Evolutionary conservation across 2,888 invertebrate species (phyloP), one percentile per base, ranked within the genome.

Genomic region (Patella pellucida): DNA sequence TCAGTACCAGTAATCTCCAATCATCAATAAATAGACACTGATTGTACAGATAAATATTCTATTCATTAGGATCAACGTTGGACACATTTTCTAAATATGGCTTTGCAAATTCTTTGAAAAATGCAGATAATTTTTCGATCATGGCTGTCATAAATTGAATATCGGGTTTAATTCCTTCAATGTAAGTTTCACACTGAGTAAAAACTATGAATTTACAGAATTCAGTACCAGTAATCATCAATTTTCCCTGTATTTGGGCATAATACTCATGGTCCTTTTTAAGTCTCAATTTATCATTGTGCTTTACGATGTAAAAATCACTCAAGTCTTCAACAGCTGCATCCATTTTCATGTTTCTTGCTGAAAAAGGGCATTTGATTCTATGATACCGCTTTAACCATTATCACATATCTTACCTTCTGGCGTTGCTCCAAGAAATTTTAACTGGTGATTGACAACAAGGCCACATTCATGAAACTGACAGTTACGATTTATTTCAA

Each of bases 401-500:
- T 77, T 69, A 16, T 62, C 69, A 73, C 81, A 80, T 5, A 81
- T 70, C 62, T 77, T 76, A 23, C 73, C 78, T 78, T 80, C 81
- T 62, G 74, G 79, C 12, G 75, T 69, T 16, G 78, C 81, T 16
- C 81, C 79, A 15, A 78, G 56, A 68, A 81, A 80, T 9, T 31
- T 31, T 3, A 5, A n/a, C n/a, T n/a, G n/a, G n/a, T n/a, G n/a
- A n/a, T n/a, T n/a, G n/a, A n/a, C n/a, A n/a, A n/a, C n/a, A n/a
- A n/a, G n/a, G n/a, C n/a, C n/a, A n/a, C n/a, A n/a, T n/a, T n/a
- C n/a, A n/a, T n/a, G n/a, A n/a, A n/a, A n/a, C n/a, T 27, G 3
- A 27, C 27, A 27, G 27, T 27, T 27, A 31, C 31, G 2, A 3
- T 31, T 31, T 3, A 31, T n/a, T 27, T 27, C 27, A 27, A 27